Evolutionary conservation across 2,888 invertebrate species (phyloP).

Genomic region (Melanophora roralis): DNA sequence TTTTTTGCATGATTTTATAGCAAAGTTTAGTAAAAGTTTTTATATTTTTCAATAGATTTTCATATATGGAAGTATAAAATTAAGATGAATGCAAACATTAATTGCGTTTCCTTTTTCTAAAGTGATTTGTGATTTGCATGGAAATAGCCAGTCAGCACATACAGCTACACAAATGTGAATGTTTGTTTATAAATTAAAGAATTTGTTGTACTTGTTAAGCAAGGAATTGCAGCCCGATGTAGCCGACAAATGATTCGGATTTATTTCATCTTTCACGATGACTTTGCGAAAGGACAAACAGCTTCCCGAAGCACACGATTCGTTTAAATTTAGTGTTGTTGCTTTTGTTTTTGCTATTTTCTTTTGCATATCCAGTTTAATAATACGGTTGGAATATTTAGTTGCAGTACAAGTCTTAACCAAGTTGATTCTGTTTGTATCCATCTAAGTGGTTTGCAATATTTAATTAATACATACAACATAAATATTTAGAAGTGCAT

Average conservation of each 20-base stretch:
- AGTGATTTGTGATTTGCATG: too few relatives aligned
- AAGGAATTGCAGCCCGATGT: not conserved
- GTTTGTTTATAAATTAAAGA: not conserved
- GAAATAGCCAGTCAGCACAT: too few relatives aligned
- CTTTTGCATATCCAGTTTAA: slow-evolving; percentile 46
- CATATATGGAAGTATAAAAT: too few relatives aligned
- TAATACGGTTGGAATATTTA: slow-evolving; percentile 55
- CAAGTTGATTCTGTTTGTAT: slow-evolving; percentile 51
- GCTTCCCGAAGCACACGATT: slow-evolving; percentile 34
- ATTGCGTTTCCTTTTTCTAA: not conserved
- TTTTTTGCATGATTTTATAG: too few relatives aligned
- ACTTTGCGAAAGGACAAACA: slow-evolving; percentile 32
- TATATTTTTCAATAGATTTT: too few relatives aligned
- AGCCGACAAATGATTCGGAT: slow-evolving; percentile 15
- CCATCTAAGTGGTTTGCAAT: slow-evolving; percentile 34
- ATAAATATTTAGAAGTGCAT: not conserved
- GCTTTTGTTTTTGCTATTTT: slow-evolving; percentile 28
- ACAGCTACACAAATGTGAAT: not conserved
- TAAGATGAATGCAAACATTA: not conserved
- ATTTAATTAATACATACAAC: slow-evolving; percentile 37
- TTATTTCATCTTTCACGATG: slow-evolving; percentile 37
- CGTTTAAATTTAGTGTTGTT: slow-evolving; percentile 18
- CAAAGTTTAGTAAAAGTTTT: too few relatives aligned
- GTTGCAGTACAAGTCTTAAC: slow-evolving; percentile 60
- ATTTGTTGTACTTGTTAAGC: not conserved